Evolutionary conservation across 2,797 vertebrate species (phyloP).

Genomic region (Gymnocypris eckloni): DNA sequence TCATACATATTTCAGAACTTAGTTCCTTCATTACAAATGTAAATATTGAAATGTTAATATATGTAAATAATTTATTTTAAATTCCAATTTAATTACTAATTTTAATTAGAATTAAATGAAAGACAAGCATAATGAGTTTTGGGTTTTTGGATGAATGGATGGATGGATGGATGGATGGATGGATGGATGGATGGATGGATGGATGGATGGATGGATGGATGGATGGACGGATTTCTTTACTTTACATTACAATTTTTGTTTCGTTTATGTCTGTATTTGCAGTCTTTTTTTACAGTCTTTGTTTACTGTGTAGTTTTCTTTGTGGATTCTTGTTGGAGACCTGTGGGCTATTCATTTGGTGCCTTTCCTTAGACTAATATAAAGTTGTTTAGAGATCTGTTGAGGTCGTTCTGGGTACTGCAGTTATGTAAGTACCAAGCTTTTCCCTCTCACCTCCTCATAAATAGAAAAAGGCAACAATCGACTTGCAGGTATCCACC

Average conservation of each 20-base stretch:
- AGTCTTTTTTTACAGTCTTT: not conserved
- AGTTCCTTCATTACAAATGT: no score
- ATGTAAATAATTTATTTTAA: no score
- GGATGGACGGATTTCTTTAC: no score
- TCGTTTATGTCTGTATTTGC: not conserved
- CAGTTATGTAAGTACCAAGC: constrained; percentile 35
- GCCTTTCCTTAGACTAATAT: not conserved
- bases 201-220: no score
- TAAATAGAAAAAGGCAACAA: constrained; percentile 61
- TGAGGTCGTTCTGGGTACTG: constrained; percentile 23
- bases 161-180: no score
- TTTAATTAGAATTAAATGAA: not conserved
- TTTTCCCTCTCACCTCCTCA: constrained; percentile 61
- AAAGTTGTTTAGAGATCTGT: constrained; percentile 26
- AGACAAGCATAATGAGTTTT: not conserved
- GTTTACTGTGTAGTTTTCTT: not conserved
- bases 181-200: no score
- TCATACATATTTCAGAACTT: no score
- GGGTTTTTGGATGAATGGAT: no score
- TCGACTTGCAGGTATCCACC: constrained; percentile 73
- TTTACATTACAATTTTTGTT: not conserved
- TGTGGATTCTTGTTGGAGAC: not conserved
- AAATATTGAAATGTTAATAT: no score
- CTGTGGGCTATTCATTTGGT: constrained; percentile 5
- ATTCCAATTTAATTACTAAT: no score